Percentiles rank a stretch among this genome's conserved stretches.
Evolutionary conservation across 1,140 invertebrate species (phyloP).

Genomic region (Drosophila saltans): DNA sequence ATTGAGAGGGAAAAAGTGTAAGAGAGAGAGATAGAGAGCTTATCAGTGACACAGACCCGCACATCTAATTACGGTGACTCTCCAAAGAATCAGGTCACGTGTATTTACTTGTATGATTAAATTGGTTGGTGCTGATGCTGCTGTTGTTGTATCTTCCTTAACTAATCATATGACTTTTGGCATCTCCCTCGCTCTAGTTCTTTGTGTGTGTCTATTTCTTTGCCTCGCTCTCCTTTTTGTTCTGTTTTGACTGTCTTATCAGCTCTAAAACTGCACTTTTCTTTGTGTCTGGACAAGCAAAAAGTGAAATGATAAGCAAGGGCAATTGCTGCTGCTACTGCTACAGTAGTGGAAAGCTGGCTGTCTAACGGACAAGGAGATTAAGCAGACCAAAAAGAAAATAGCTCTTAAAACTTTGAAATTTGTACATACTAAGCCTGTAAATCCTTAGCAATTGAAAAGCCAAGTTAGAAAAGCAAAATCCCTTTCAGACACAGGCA

Average conservation of each 20-base stretch:
- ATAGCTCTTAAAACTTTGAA: slow-evolving; percentile 4
- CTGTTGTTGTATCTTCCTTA: slow-evolving; percentile 13
- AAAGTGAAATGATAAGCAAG: slow-evolving; percentile 25
- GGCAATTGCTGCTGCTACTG: background rate
- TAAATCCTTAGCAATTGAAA: slow-evolving; percentile 3
- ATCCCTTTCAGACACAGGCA: slow-evolving; percentile 7
- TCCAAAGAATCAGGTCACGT: slow-evolving; percentile 64
- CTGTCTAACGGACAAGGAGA: slow-evolving; percentile 5
- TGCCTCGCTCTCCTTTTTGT: background rate
- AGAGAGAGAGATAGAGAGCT: slow-evolving; percentile 11
- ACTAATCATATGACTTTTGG: slow-evolving; percentile 12
- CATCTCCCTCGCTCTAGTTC: background rate
- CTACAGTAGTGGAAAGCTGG: background rate
- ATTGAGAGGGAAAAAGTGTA: background rate
- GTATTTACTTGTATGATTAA: slow-evolving; percentile 63
- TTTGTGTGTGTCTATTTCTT: background rate
- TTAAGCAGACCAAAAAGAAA: slow-evolving; percentile 1
- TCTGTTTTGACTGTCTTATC: slow-evolving; percentile 6
- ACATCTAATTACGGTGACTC: slow-evolving; percentile 44
- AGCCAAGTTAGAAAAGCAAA: slow-evolving; percentile 4
- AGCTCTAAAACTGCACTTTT: slow-evolving; percentile 21
- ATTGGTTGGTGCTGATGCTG: slow-evolving; percentile 21
- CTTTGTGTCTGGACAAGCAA: slow-evolving; percentile 9
- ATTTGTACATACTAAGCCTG: background rate
- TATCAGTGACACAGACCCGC: slow-evolving; percentile 43